Base-by-base conservation (phyloP, 2,113 vertebrate species). In the Poeciliopsis prolifica region DNA sequence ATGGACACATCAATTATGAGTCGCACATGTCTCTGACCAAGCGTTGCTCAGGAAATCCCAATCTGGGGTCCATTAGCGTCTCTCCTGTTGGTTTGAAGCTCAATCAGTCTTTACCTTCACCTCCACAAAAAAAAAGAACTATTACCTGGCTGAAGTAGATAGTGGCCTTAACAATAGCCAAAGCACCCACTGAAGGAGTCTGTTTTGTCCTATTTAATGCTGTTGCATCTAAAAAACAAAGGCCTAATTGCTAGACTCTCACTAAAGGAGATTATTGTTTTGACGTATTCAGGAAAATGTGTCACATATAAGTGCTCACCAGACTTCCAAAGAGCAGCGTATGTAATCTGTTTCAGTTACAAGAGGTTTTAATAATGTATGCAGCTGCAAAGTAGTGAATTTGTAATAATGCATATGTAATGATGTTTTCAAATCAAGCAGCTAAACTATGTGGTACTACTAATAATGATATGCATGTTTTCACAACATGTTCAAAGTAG, bases 1-100 rank as follows among this genome's bases (percentile, higher is more conserved):
- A 98, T 98, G 97, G 97, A 98, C 97, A 98, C 97, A 98, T 98
- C 97, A 98, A 98, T 98, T 98, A 98, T 97, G 95, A 97, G 96
- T 95, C 96, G 95, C 95, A 95, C 95, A 96, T 96, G 96, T 91
- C 93, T 94, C 95, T 95, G 96, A 97, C 95, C 96, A 96, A 96
- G 97, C 96, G 96, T 96, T 96, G 97, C 96, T 97, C 95, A 95
- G 96, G 97, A 96, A 98, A 97, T 97, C 96, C 96, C 96, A 97
- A 97, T 97, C 96, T 95, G 95, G 94, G 93, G 92, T 96, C 95
- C 96, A 98, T 98, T 98, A 98, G 95, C 94, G 95, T 96, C 95
- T 95, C 96, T 95, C 91, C 89, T 94, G 83, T 87, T 91, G 83
- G 88, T 89, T 87, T 88, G 90, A 87, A 87, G 91, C 91, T 91